phyloP scores from a whole-genome alignment of 1,140 invertebrate species.

The Liolophura sinensis region DNA sequence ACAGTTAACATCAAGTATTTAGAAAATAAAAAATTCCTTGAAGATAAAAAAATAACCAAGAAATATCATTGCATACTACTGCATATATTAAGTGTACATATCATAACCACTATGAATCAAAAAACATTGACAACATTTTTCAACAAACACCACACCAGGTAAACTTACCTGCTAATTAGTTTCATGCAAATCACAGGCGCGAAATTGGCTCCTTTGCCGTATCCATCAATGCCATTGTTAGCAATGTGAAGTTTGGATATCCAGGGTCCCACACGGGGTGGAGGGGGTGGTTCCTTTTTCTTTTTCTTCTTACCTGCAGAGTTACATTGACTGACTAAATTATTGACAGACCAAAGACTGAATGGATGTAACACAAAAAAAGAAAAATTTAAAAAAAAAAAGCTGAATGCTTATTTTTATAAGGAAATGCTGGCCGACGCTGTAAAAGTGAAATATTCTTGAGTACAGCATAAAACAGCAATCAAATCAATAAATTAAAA shows the following conservation, averaged over 20 bases:
- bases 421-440: too few species aligned
- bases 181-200: conserved; percentile 49
- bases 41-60: too few species aligned
- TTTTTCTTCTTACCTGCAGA: conserved; percentile 41
- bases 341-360: background rate
- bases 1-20: too few species aligned
- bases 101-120: too few species aligned
- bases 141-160: too few species aligned
- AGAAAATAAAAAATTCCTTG: too few species aligned
- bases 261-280: conserved; percentile 55
- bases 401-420: background rate
- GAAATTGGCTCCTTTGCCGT: conserved; percentile 37
- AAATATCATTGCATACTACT: too few species aligned
- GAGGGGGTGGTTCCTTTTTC: conserved; percentile 43
- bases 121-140: too few species aligned
- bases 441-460: too few species aligned
- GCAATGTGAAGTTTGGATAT: conserved; percentile 55
- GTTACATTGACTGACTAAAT: conserved; percentile 1
- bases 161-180: conserved; percentile 48
- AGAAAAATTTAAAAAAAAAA: background rate
- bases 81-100: too few species aligned
- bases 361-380: background rate
- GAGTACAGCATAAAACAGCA: too few species aligned
- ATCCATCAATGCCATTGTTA: conserved; percentile 56
- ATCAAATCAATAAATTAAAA: too few species aligned